Base-by-base conservation (phyloP, 2,113 vertebrate species). In the Corythaixoides concolor region DNA sequence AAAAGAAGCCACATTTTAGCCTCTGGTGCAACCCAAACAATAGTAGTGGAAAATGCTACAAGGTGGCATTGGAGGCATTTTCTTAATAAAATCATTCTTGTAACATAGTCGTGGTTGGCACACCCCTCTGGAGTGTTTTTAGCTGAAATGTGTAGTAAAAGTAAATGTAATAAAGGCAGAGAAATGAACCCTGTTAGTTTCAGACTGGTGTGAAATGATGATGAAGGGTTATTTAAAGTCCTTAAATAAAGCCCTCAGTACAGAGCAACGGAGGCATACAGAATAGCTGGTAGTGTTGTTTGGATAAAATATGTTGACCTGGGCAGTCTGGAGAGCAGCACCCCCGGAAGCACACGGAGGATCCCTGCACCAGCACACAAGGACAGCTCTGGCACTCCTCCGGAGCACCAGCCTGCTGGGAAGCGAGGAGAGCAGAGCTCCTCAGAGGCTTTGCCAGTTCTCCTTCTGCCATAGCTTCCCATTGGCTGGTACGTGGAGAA, bases 1-100 rank as follows among this genome's bases (percentile, higher is more conserved):
- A 98, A 98, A 98, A 97, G 95, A 95, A 98, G 90, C 89, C 95
- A 89, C 87, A 49, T 97, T 98, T 97, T 97, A 96, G 97, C 97
- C 98, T 97, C 97, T 98, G 96, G 98, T 98, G 94, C 97, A 97
- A 97, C 97, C 96, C 96, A 97, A 98, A 97, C 97, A 98, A 98
- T 98, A 97, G 97, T 97, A 98, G 90, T 97, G 95, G 97, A 97
- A 98, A 98, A 97, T 89, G 95, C 96, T 95, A 60, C 55, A 87
- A 98, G 95, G 96, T 96, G 95, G 88, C 30, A 85, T 95, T 94
- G 74, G 85, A 97, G 96, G 87, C 93, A 89, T 97, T 95, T 97
- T 97, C 97, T 97, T 97, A 97, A 97, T 97, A 98, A 97, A 97
- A 97, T 66, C 43, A 94, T 96, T 96, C 94, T 91, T 91, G 86